Evolutionary conservation across 2,113 vertebrate species (phyloP).

Genomic region (Rattus rattus): DNA sequence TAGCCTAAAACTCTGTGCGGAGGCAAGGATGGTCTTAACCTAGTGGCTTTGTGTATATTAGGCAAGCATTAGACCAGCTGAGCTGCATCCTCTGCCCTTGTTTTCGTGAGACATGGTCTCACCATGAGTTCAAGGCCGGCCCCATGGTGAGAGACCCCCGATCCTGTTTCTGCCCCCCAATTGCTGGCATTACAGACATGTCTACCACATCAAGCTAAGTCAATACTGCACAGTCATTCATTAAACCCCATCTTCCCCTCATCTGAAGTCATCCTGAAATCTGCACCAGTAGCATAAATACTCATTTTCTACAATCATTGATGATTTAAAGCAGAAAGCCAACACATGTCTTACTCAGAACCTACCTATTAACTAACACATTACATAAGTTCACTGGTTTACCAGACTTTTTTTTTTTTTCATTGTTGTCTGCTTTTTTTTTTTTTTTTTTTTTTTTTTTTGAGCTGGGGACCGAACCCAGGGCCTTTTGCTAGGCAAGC

Average conservation of each 20-base stretch:
- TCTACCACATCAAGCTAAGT: neutral
- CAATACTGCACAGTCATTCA: neutral
- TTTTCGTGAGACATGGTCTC: neutral
- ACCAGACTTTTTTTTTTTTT: neutral
- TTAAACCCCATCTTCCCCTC: neutral
- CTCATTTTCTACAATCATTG: neutral
- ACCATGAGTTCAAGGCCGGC: neutral
- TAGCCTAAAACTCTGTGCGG: neutral
- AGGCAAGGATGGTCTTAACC: neutral
- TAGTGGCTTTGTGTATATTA: neutral
- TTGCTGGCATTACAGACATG: neutral
- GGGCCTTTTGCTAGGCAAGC: too few species aligned
- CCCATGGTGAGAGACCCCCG: too few species aligned
- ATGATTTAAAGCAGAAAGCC: neutral
- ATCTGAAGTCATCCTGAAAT: neutral
- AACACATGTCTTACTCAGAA: neutral
- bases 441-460: too few species aligned
- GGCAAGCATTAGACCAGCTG: neutral
- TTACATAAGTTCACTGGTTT: neutral
- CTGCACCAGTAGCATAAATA: neutral
- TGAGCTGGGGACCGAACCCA: too few species aligned
- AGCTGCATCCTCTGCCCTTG: neutral
- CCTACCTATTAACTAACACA: neutral
- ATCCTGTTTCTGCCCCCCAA: too few species aligned
- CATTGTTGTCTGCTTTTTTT: neutral